phyloP scores from a whole-genome alignment of 2,888 invertebrate genomes.

The Peribatodes rhomboidaria region DNA sequence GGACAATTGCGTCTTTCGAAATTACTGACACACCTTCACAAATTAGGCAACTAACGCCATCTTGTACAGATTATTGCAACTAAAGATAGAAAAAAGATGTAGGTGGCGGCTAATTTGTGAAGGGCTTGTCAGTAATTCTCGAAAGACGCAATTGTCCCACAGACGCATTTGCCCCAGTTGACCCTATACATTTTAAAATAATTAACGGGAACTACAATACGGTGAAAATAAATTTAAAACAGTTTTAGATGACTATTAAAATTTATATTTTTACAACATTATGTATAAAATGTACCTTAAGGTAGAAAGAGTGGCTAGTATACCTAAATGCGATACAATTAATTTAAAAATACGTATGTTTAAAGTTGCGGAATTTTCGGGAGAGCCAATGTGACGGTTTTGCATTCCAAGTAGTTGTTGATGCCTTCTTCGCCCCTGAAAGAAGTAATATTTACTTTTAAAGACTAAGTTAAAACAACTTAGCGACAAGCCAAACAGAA shows the following conservation, averaged over 20 bases:
- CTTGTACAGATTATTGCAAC: no score
- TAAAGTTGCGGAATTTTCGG: constrained; percentile 74
- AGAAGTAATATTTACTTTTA: constrained; percentile 45
- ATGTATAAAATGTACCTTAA: background rate
- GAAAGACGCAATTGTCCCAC: no score
- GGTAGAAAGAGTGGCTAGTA: background rate
- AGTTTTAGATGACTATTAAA: background rate
- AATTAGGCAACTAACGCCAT: no score
- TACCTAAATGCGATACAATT: constrained; percentile 9
- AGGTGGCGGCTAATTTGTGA: no score
- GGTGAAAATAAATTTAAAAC: background rate
- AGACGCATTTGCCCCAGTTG: no score
- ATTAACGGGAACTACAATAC: background rate
- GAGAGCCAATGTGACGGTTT: constrained; percentile 91
- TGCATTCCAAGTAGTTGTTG: constrained; percentile 92
- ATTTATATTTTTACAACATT: constrained; percentile 1
- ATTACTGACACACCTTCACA: no score
- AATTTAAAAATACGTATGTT: constrained; percentile 25
- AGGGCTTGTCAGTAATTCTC: no score
- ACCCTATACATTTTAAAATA: no score
- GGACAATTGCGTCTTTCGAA: no score
- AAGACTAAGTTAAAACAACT: background rate
- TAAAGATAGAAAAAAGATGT: no score
- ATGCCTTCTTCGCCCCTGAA: constrained; percentile 92
- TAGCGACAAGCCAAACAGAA: no score